A percentile compares a stretch with the other conserved stretches of the same genome.
Conservation (phyloP, 2,888 invertebrate species). For the Leucoptera coffeella region DNA sequence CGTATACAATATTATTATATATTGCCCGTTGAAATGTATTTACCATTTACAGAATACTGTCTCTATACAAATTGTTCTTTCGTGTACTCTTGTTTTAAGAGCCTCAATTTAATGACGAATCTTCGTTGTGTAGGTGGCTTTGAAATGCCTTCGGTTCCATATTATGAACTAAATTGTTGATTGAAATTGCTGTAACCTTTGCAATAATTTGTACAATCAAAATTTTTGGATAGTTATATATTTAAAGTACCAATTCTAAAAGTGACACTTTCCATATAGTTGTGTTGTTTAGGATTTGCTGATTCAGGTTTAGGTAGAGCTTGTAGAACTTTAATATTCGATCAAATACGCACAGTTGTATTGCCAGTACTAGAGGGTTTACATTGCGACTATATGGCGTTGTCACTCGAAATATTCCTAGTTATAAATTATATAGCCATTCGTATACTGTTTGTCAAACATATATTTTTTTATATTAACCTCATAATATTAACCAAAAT, state of each 20-base stretch:
- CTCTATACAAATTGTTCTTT: conserved; percentile 55
- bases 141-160: conserved; percentile 13
- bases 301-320: too few species aligned
- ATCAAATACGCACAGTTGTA: too few species aligned
- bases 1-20: conserved; percentile 55
- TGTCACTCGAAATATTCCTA: too few species aligned
- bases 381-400: too few species aligned
- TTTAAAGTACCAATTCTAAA: conserved; percentile 9
- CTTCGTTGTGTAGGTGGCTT: conserved; percentile 19
- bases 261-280: conserved; percentile 5
- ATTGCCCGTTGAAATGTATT: conserved; percentile 56
- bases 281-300: too few species aligned
- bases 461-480: conserved; percentile 14
- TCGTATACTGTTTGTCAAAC: conserved; percentile 38
- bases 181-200: conserved; percentile 10
- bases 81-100: conserved; percentile 56
- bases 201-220: conserved; percentile 36
- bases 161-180: conserved; percentile 6
- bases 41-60: conserved; percentile 55
- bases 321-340: too few species aligned
- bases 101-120: conserved; percentile 45
- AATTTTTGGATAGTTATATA: conserved; percentile 21
- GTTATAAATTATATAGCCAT: conserved; percentile 16
- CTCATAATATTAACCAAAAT: too few species aligned
- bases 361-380: too few species aligned